These are phyloP conservation scores for Phymastichus coffea DNA, from an alignment of 1,140 invertebrate species.

Conservation along the genomic window DNA sequence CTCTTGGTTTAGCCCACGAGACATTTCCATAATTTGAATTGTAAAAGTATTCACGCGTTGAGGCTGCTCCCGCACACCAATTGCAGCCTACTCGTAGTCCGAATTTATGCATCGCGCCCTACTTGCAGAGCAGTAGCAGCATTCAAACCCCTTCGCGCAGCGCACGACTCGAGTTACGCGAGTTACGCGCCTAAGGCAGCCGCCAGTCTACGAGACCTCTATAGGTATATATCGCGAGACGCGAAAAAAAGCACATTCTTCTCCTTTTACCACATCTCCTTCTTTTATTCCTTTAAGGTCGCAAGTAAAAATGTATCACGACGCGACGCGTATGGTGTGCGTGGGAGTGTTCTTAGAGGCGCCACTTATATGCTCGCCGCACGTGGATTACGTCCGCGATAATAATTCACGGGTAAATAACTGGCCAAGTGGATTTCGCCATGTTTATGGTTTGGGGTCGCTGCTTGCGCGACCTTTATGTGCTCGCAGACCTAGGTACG, in stretches of 20 bases:
- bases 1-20: too few relatives aligned
- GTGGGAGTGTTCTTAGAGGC: too few relatives aligned
- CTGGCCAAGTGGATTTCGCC: conserved; percentile 2
- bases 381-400: conserved; percentile 8
- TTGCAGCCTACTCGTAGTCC: too few relatives aligned
- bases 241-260: not conserved
- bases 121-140: not conserved
- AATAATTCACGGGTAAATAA: conserved; percentile 26
- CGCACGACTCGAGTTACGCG: not conserved
- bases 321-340: too few relatives aligned
- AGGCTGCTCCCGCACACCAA: conserved; percentile 24
- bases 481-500: not conserved
- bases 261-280: not conserved
- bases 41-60: conserved; percentile 26
- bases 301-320: not conserved
- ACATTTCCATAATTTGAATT: conserved; percentile 28
- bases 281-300: not conserved
- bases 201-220: not conserved
- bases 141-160: not conserved
- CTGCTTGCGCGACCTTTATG: conserved; percentile 6
- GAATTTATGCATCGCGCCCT: conserved; percentile 22
- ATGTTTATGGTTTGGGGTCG: too few relatives aligned
- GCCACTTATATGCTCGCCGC: not conserved
- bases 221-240: not conserved
- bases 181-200: conserved; percentile 10